Base-by-base conservation (phyloP, 2,113 vertebrate genomes). In the Hipposideros armiger region DNA sequence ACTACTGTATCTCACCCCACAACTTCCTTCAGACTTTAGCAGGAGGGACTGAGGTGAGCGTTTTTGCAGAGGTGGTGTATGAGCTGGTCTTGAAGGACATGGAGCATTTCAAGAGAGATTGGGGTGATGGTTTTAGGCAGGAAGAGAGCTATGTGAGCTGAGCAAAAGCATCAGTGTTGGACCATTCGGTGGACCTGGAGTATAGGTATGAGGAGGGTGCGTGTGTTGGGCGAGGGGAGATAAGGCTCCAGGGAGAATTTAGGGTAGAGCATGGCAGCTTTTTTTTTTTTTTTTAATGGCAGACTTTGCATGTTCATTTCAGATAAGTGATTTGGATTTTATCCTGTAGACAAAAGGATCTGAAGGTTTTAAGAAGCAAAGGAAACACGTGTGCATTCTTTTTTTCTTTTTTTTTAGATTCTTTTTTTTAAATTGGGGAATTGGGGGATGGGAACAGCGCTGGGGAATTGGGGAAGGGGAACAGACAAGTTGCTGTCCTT, bases 321-420 rank as follows among this genome's bases (percentile, higher is more conserved):
- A 54, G 90, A 67, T 81, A 89, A 64, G 56, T 32, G 74, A 16
- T 83, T 56, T 69, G 64, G 87, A 83, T 80, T 92, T 96, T 94
- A 47, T 85, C n/a, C 69, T 72, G 40, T 47, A 40, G 60, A 62
- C 3, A 7, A 17, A 47, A 62, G 80, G 56, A 67, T 78, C 56
- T 77, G 84, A 70, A 84, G 69, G 40, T 69, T 91, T 85, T 72
- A 89, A 90, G 90, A 73, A 69, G 36, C 87, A 84, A 56, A 96
- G 83, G 90, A 74, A 77, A 56, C 62, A 76, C 36, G 2, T 81
- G 62, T 70, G 22, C 78, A 70, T 95, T 36, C 36, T 36, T 36
- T 36, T 36, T 36, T 36, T 36, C 36, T 36, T 36, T 36, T 36
- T 36, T 36, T 36, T 36, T 36, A 36, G 36, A 36, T 36, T 36